Evolutionary conservation across 2,797 vertebrate species (phyloP), one percentile per base, ranked within the genome.

Genomic region (Oreochromis grahami): DNA sequence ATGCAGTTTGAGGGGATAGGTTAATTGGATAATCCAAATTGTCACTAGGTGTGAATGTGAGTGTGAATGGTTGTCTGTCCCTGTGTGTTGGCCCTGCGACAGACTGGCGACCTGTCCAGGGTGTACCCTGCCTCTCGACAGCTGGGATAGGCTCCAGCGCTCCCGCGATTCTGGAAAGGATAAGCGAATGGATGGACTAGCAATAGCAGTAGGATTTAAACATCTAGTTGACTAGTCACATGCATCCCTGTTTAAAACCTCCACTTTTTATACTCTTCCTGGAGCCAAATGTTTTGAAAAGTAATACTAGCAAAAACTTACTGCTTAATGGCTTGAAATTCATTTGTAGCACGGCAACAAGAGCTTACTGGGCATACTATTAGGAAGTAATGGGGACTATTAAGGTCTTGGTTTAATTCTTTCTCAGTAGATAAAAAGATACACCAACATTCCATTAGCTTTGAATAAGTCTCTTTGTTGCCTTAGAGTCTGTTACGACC

Each of bases 391-490:
- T 55, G 63, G 63, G 76, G 80, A 79, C 19, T 51, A 24, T 58
- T 3, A 52, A 51, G 70, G 32, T 45, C 78, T 89, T 87, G 52
- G 51, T 84, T 79, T 76, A 32, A 86, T 82, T 86, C 17, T 83
- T 78, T 77, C 38, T 86, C 9, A 7, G 19, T 56, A 65, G 29
- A 85, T 17, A 84, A 83, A 86, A 82, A 51, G 74, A 91, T 84
- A 82, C 86, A 90, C 93, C 86, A 79, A 95, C 95, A 96, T 96
- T 96, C 95, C 96, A 95, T 90, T 80, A 87, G 81, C 77, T 93
- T 87, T 86, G 38, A 89, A 85, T 77, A 87, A 15, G 80, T 90
- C 84, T 85, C 78, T 88, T 77, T 82, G 84, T 84, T 83, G 87
- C 89, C 88, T 89, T 84, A 58, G 74, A 85, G 91, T 87, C 68